Percentiles rank a stretch among this genome's conserved stretches.
phyloP scores from a whole-genome alignment of 2,888 invertebrate genomes.

The Meta bourneti region DNA sequence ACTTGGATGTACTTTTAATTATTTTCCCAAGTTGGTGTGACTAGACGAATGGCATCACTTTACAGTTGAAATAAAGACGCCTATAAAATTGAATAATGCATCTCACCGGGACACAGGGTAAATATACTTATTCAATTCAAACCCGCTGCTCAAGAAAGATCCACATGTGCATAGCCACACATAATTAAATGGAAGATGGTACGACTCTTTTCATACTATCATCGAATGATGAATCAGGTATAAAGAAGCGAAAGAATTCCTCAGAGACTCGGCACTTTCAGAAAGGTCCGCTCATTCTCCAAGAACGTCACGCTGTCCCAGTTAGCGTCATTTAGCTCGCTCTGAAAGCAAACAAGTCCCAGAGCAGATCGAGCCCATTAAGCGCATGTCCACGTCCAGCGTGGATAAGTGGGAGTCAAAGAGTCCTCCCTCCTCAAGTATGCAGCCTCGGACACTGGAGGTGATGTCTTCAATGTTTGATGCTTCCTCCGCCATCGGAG shows the following conservation, averaged over 20 bases:
- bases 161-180: no score
- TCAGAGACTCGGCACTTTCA: background rate
- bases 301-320: slow-evolving; percentile 38
- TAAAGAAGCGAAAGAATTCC: background rate
- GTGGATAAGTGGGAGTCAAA: background rate
- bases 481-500: slow-evolving; percentile 17
- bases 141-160: no score
- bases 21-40: no score
- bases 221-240: background rate
- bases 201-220: background rate
- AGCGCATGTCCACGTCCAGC: background rate
- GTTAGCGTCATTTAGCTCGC: slow-evolving; percentile 62
- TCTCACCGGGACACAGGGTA: no score
- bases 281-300: background rate
- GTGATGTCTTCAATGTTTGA: slow-evolving; percentile 51
- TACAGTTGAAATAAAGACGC: no score
- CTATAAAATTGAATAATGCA: no score
- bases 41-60: no score
- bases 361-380: slow-evolving; percentile 22
- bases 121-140: no score
- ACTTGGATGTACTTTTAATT: no score
- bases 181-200: no score
- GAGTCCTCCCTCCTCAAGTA: background rate
- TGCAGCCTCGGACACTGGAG: background rate
- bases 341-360: background rate